Evolutionary conservation across 1,140 invertebrate species (phyloP), one percentile per base, ranked within the genome.

Genomic region (Drosophila kikkawai): DNA sequence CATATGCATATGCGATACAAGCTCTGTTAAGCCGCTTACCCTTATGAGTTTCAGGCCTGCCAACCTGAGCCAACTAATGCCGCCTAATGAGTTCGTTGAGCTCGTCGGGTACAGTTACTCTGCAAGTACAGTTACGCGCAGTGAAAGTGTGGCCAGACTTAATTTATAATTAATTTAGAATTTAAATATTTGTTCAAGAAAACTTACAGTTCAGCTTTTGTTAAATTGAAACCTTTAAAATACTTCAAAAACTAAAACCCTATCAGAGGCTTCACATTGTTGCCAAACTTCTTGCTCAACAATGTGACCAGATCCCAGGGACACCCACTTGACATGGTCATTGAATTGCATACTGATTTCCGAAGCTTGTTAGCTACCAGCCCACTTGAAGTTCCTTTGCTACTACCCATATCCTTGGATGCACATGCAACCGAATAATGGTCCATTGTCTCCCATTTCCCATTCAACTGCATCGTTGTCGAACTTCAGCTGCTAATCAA

Each of bases 31-130:
- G 84, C 80, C 36, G 84, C 82, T 83, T 82, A 83, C 39, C 60
- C 82, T 84, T 84, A 82, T 81, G 78, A 84, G 75, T 73, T 69
- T 57, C 63, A 77, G 75, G 81, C 77, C 78, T 45, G 48, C 47
- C 67, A 47, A 68, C 65, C 45, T 69, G 37, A 65, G 44, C 45
- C 59, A 69, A 65, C 60, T 84, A 84, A 75, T 76, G 53, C 71
- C 58, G 36, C 37, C 58, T 84, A 84, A 84, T 84, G 76, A 80
- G 81, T 73, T 70, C 69, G 45, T 70, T 71, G 42, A 59, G 50
- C 67, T 26, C 29, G 5, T 15, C 3, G 50, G 6, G 50, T 51
- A 51, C 50, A 51, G 34, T 47, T 11, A 5, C 32, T 7, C 50
- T 2, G 5, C 17, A 37, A 8, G 70, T 74, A 60, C 55, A 73